Evolutionary conservation across 2,888 invertebrate species (phyloP).

Genomic region (Thelaira solivaga): DNA sequence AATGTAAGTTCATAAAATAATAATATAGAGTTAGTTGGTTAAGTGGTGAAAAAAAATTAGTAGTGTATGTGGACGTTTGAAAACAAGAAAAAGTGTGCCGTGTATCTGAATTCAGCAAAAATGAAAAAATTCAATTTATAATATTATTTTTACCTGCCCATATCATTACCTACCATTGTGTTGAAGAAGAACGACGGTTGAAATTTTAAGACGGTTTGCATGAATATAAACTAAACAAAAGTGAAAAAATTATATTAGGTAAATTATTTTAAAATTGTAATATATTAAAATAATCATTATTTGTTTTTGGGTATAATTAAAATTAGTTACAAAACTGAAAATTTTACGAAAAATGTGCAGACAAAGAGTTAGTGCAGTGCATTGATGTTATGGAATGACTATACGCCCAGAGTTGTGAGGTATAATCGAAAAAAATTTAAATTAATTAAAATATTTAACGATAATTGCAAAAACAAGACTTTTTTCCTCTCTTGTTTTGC

Average conservation of each 20-base stretch:
- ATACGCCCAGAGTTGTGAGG: too few species aligned
- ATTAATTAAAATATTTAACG: not conserved
- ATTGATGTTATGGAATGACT: too few species aligned
- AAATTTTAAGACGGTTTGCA: not conserved
- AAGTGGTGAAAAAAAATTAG: not conserved
- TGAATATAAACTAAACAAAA: not conserved
- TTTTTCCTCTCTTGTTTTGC: not conserved
- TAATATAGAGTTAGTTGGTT: too few species aligned
- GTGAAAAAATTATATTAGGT: not conserved
- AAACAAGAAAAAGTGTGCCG: constrained; percentile 47
- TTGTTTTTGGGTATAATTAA: too few species aligned
- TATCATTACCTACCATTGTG: constrained; percentile 63
- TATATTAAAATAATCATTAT: too few species aligned
- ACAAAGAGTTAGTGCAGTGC: too few species aligned
- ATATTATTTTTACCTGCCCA: constrained; percentile 62
- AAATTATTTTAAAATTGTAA: not conserved
- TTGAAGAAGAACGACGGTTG: constrained; percentile 38
- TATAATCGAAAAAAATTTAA: not conserved
- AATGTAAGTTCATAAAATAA: constrained; percentile 4
- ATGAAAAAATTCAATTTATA: constrained; percentile 27
- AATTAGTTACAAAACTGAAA: too few species aligned
- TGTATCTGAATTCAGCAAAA: constrained; percentile 56
- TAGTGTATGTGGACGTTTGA: constrained; percentile 43
- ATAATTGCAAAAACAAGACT: not conserved
- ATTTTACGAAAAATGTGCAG: too few species aligned